Evolutionary conservation across 2,113 vertebrate species (phyloP), one percentile per base, ranked within the genome.

Genomic region (Ictalurus punctatus): DNA sequence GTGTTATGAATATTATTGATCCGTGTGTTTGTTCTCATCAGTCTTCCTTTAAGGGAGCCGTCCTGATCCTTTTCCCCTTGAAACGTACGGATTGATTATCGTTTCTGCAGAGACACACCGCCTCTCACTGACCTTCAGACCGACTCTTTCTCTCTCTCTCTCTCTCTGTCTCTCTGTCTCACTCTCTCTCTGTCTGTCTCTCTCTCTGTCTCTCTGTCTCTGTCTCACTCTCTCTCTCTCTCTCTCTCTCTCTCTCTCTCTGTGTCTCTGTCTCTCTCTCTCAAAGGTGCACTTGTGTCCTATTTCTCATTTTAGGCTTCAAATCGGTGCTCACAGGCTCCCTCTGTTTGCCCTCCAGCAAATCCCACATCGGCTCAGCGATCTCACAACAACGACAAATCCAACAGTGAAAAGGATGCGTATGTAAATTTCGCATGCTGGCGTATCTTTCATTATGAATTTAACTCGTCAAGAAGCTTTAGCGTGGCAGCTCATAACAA

Each of bases 1-100:
- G 52, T 81, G 78, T 81, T 81, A 81, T 81, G 79, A 81, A 81
- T 81, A 81, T 81, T 81, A 81, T 81, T 34, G 79, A 81, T 81
- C 54, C 0, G 16, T 81, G 14, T 81, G 79, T 81, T 81, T 81
- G 79, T 81, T 81, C 54, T 81, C 79, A 81, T 81, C 79, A 58
- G 27, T 81, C 54, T 81, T 58, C 54, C 54, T 58, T 81, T 81
- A 58, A 81, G 17, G 17, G 54, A 81, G 4, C 19, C 16, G 17
- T 81, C 79, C 79, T 81, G 79, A 81, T 81, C 79, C 79, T 81
- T 58, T 81, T 81, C 52, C 54, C 79, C 79, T 81, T 81, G 79
- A 81, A 81, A 81, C 19, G 52, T 21, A 58, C n/a, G 54, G 34
- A 81, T 81, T 54, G 79, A 81, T 81, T 81, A 81, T 81, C 79